Conservation (phyloP, 2,888 invertebrate genomes). For the Scaptomyza cyrtandrae region DNA sequence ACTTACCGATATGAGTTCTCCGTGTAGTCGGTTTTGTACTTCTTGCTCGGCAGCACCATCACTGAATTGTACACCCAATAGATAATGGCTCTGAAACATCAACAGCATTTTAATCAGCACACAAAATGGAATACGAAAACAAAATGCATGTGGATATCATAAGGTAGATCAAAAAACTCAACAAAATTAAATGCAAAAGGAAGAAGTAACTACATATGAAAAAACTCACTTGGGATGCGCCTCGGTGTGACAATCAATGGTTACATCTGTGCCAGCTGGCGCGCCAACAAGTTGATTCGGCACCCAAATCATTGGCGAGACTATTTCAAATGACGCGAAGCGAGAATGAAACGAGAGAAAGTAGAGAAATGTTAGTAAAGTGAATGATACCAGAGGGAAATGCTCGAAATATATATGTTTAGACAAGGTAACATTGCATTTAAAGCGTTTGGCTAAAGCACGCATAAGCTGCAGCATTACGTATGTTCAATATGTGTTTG, state of each 20-base stretch:
- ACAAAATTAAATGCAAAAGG: conserved; percentile 7
- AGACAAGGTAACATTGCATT: conserved; percentile 48
- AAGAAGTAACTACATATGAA: neutral
- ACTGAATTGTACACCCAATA: conserved; percentile 96
- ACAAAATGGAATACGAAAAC: conserved; percentile 18
- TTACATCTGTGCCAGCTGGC: conserved; percentile 95
- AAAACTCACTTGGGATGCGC: conserved; percentile 89
- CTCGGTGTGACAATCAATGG: conserved; percentile 96
- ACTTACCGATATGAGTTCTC: conserved; percentile 92
- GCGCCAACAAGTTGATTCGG: conserved; percentile 97
- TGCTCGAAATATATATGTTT: conserved; percentile 1
- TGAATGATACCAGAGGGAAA: conserved; percentile 61
- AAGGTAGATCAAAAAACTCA: conserved; percentile 1
- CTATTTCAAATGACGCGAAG: conserved; percentile 85
- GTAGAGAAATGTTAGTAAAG: conserved; percentile 48
- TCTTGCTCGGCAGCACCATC: conserved; percentile 95
- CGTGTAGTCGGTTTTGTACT: conserved; percentile 92
- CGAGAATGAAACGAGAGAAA: neutral
- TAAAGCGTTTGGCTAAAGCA: conserved; percentile 65
- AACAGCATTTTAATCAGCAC: conserved; percentile 22
- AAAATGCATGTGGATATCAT: conserved; percentile 22
- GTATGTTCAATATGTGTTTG: conserved; percentile 56
- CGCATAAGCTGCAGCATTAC: conserved; percentile 73
- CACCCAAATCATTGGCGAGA: conserved; percentile 97
- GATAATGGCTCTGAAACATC: conserved; percentile 89